Conservation (phyloP, 1,140 invertebrate genomes). For the Bombus polaris region DNA sequence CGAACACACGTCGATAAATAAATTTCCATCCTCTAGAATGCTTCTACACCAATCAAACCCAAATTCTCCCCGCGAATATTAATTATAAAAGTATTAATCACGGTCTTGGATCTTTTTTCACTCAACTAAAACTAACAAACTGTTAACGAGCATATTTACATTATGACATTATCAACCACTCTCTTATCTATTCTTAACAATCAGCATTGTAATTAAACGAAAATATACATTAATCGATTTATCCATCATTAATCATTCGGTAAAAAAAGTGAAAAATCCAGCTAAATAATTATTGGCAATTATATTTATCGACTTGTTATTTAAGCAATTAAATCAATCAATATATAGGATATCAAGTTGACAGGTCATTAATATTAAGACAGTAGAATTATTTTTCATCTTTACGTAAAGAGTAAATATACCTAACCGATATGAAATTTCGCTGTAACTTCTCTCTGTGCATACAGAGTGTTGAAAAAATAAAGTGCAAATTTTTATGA, state of each 20-base stretch:
- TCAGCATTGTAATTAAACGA: background rate
- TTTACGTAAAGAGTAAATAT: too few relatives aligned
- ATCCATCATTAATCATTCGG: background rate
- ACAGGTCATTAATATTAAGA: background rate
- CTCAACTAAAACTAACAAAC: background rate
- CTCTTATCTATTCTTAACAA: background rate
- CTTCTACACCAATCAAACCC: background rate
- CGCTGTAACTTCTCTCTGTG: too few relatives aligned
- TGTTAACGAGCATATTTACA: background rate
- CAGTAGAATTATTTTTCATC: background rate
- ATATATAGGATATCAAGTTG: background rate
- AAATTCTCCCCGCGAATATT: too few relatives aligned
- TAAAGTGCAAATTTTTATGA: too few relatives aligned
- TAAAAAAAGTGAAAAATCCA: background rate
- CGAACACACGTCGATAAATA: constrained; percentile 20
- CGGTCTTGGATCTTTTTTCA: background rate
- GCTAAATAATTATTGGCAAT: background rate
- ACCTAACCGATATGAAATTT: too few relatives aligned
- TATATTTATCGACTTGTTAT: background rate
- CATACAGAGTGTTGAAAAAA: too few relatives aligned
- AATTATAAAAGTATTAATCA: background rate
- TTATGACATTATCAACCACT: background rate
- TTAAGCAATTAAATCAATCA: background rate
- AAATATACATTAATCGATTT: background rate
- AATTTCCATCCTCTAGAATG: background rate